Percentiles rank a stretch among this genome's conserved stretches.
Evolutionary conservation across 2,797 vertebrate species (phyloP).

Genomic region (Melanogrammus aeglefinus): DNA sequence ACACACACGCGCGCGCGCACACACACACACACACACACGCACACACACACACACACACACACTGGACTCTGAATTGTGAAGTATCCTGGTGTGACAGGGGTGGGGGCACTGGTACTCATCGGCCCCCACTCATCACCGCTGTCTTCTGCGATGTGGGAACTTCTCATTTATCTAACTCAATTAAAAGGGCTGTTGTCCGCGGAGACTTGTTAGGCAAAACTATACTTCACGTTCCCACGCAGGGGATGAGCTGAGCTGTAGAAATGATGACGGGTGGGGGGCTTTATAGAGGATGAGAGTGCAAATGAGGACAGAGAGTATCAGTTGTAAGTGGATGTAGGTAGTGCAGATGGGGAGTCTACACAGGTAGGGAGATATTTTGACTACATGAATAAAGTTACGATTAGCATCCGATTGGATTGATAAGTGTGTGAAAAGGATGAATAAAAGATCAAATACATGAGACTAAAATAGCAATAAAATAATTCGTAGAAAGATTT

Average conservation of each 20-base stretch:
- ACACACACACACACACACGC: not conserved
- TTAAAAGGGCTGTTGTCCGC: slow-evolving; percentile 21
- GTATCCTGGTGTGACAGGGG: not conserved
- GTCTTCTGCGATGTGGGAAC: not conserved
- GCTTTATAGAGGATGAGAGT: not conserved
- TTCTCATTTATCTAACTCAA: slow-evolving; percentile 16
- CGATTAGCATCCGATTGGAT: not conserved
- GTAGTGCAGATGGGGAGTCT: not conserved
- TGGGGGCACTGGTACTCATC: not conserved
- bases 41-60: not conserved
- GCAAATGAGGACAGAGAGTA: not conserved
- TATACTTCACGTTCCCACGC: not conserved
- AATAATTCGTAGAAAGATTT: not conserved
- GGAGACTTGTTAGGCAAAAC: slow-evolving; percentile 13
- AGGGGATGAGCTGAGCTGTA: not conserved
- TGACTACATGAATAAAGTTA: no score
- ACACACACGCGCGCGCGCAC: no score
- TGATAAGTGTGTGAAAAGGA: not conserved
- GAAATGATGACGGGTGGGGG: not conserved
- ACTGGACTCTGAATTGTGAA: not conserved
- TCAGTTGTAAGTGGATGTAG: not conserved
- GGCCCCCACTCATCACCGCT: slow-evolving; percentile 3
- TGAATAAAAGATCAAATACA: not conserved
- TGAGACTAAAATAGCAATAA: not conserved
- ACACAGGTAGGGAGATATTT: no score